Evolutionary conservation across 2,888 invertebrate genomes (phyloP), one percentile per base, ranked within the genome.

Genomic region (Watsonalla binaria): DNA sequence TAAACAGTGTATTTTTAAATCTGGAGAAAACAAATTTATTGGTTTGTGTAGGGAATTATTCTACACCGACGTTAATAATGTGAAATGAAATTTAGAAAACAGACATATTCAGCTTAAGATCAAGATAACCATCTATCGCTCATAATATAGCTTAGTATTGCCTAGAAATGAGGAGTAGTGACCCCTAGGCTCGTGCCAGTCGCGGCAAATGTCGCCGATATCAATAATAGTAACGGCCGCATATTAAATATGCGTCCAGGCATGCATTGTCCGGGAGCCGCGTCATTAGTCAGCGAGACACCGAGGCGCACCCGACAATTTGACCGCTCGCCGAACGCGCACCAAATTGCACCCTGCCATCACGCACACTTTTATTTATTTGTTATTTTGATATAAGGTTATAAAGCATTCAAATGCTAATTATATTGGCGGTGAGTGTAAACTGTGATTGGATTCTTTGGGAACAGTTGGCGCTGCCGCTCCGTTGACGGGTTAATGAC

Each of bases 401-500:
- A 84, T 86, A 82, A 84, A 81, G 77, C 80, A 83, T 82, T 84
- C 80, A 77, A 71, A 79, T 83, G 78, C 86, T 89, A 89, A 90
- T 90, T 88, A 85, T 81, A 80, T 80, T 75, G 80, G 75, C 60
- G 64, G 69, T 60, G 70, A 77, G 78, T 70, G 76, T 78, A 75
- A 74, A 76, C 82, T 78, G 83, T 89, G 87, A 86, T 88, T 86
- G 78, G 70, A 76, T 76, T 80, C 81, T 82, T 86, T 84, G 75
- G 76, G 82, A 87, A 84, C 90, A 89, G 83, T 86, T 88, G 89
- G 83, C 70, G 74, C 74, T 73, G 66, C 65, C 65, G 69, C 42
- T 60, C 68, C 84, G 86, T 78, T 90, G 90, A 90, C 88, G 86
- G 82, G 78, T 68, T 90, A 90, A 90, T 90, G 88, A 90, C 86